Evolutionary conservation across 53 echinoderm and acorn worm genomes (phyloP).

Genomic region (Echinarachnius parma): DNA sequence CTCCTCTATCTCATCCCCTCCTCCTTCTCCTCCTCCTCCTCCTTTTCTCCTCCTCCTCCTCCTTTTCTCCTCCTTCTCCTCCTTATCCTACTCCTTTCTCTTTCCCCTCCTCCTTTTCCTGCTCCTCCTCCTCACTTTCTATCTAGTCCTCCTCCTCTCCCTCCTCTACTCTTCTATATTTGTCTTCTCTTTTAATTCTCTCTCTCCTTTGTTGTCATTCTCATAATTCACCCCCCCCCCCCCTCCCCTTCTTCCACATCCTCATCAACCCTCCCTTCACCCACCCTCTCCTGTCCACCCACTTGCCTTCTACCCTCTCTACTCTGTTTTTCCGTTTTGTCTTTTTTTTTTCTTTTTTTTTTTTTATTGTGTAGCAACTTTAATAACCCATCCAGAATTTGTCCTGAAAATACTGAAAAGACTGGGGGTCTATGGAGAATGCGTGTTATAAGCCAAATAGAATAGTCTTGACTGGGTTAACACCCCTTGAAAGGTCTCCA

Average conservation of each 20-base stretch:
- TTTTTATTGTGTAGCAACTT: no score
- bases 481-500: no score
- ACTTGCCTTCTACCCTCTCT: background rate
- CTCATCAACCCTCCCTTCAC: background rate
- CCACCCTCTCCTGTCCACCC: background rate
- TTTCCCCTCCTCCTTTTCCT: background rate
- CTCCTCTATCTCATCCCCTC: background rate
- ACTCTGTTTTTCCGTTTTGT: background rate
- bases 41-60: background rate
- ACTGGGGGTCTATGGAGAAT: no score
- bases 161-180: background rate
- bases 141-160: background rate
- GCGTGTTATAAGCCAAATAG: no score
- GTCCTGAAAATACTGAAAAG: no score
- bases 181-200: background rate
- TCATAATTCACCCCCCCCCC: background rate
- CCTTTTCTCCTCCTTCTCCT: background rate
- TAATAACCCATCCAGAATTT: no score
- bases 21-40: background rate
- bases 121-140: background rate
- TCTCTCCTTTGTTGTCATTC: background rate
- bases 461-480: no score
- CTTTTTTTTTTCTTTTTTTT: background rate
- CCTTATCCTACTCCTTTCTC: background rate
- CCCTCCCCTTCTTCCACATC: no score